A percentile compares a stretch with the other conserved stretches of the same genome.
Conservation (phyloP, 2,113 vertebrate genomes). For the Semnornis frantzii region DNA sequence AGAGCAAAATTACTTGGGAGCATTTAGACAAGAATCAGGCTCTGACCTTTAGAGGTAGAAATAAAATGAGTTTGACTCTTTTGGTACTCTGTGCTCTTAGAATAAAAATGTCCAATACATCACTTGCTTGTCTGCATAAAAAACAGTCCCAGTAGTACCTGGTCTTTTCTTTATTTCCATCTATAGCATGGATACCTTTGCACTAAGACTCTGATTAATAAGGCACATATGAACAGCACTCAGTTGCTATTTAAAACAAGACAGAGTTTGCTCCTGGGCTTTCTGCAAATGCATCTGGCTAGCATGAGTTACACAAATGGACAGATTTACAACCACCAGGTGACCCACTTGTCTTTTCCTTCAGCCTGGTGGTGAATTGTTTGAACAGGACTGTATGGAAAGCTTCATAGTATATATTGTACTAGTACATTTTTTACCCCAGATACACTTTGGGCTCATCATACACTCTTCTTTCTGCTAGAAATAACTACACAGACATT, state of each 20-base stretch:
- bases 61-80: not conserved
- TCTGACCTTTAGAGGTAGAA: constrained; percentile 2
- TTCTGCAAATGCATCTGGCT: not conserved
- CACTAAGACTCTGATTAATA: not conserved
- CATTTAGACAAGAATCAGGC: not conserved
- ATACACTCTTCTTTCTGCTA: not conserved
- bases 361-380: not conserved
- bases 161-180: not conserved
- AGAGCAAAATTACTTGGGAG: not conserved
- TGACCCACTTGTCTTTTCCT: not conserved
- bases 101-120: not conserved
- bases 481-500: not conserved
- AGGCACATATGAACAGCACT: not conserved
- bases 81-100: not conserved
- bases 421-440: not conserved
- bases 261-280: not conserved
- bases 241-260: not conserved
- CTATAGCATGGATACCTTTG: not conserved
- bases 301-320: not conserved
- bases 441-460: not conserved
- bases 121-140: not conserved
- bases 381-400: not conserved
- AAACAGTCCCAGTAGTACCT: not conserved
- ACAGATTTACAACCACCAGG: constrained; percentile 18
- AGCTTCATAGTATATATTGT: not conserved